Evolutionary conservation across 2,888 invertebrate species (phyloP), one percentile per base, ranked within the genome.

Genomic region (Globia sparganii): DNA sequence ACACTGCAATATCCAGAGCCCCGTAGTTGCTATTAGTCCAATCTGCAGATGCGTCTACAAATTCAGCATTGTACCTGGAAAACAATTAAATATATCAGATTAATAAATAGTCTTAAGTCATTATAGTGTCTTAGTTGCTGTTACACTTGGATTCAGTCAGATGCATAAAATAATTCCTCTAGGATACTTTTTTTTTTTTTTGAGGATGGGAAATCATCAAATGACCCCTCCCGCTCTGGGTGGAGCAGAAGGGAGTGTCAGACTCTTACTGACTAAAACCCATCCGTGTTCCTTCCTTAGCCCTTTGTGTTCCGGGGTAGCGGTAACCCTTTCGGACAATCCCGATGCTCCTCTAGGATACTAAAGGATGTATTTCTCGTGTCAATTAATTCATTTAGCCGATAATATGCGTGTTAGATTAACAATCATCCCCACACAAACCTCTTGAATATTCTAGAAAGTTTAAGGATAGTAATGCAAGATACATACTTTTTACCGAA

Each of bases 21-120:
- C 99, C 99, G 90, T 99, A 99, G 68, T 97, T 94, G n/a, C 93
- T 97, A 91, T 99, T 99, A 0, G 99, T 99, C 89, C 98, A 97
- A 0, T 97, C 93, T 1, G 98, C 97, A 2, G 97, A 98, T 0
- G 95, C 90, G 21, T 97, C 92, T 59, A 99, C 92, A 81, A 98
- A 97, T 0, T 97, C 93, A 5, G 93, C 90, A 91, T 97, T 97
- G 93, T 98, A 98, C 87, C 97, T 97, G 62, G 46, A 75, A 53
- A 9, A 61, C 8, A 75, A 43, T 49, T 56, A 31, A 0, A 78
- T 46, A n/a, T 37, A 31, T 53, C 28, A 13, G n/a, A 53, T 56
- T 28, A 66, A 37, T 31, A 25, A 34, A 43, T 49, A 62, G n/a
- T 49, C 31, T 34, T n/a, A 28, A 72, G 49, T 34, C 34, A 13